These are phyloP conservation scores for Gracilinanus agilis DNA, from an alignment of 2,113 vertebrate species.

Conservation along the genomic window DNA sequence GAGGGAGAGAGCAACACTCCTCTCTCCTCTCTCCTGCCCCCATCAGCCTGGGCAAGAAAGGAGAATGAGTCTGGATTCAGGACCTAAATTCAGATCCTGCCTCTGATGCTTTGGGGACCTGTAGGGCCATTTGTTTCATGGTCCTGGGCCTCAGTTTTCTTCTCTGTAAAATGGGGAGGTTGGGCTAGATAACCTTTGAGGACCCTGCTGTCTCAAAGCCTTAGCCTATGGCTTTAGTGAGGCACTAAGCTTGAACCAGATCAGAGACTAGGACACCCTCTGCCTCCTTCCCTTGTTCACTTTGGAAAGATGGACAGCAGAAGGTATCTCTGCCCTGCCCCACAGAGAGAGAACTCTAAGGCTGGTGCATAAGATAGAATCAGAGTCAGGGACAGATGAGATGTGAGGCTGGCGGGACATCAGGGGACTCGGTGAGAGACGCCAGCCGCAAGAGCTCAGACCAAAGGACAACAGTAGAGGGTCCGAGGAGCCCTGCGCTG, in stretches of 20 bases:
- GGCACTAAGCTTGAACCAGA: neutral
- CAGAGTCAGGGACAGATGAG: too few relatives aligned
- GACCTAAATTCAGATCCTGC: too few relatives aligned
- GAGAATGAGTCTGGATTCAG: too few relatives aligned
- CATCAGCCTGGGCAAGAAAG: neutral
- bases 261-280: neutral
- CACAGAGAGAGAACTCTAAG: neutral
- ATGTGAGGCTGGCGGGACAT: neutral
- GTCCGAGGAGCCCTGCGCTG: neutral
- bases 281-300: too few relatives aligned
- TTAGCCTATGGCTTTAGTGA: neutral
- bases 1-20: too few relatives aligned
- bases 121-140: accelerated
- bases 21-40: neutral
- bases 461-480: neutral
- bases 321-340: neutral
- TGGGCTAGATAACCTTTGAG: too few relatives aligned
- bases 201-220: neutral
- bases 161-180: too few relatives aligned
- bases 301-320: accelerated
- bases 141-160: neutral
- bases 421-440: neutral
- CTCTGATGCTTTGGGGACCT: neutral
- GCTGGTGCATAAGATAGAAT: neutral
- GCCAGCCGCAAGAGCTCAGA: neutral